Percentiles rank a stretch among this genome's conserved stretches.
These are phyloP conservation scores for Gobius niger DNA, from an alignment of 2,113 vertebrate genomes.

Conservation along the genomic window DNA sequence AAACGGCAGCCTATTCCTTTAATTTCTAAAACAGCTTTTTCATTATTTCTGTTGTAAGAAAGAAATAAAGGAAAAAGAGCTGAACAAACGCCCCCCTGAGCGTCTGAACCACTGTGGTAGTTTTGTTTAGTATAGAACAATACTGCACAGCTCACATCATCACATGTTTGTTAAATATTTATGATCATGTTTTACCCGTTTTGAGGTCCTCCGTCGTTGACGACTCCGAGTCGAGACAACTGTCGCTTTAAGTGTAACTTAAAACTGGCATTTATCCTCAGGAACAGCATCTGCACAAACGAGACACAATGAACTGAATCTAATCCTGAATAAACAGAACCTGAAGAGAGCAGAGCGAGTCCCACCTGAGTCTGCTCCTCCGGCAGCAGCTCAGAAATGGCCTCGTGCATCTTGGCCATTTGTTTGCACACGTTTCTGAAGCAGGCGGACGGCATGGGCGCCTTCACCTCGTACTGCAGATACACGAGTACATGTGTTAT, in stretches of 20 bases:
- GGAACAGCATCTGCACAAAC: conserved; percentile 85
- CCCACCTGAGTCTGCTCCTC: conserved; percentile 93
- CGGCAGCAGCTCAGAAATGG: conserved; percentile 91
- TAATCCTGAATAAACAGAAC: background rate
- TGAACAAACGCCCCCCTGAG: too few species aligned
- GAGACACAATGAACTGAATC: background rate
- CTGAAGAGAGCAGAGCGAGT: too few species aligned
- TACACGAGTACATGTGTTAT: background rate
- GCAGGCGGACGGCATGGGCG: conserved; percentile 93
- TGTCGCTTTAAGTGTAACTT: conserved; percentile 96
- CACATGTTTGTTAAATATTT: too few species aligned
- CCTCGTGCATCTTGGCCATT: conserved; percentile 98
- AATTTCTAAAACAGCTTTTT: too few species aligned
- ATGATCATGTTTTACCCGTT: conserved; percentile 79
- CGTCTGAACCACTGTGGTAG: too few species aligned
- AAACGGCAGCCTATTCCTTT: too few species aligned
- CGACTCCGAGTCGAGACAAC: conserved; percentile 88
- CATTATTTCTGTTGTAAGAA: too few species aligned
- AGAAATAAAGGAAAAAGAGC: too few species aligned
- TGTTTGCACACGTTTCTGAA: conserved; percentile 97
- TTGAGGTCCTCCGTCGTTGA: conserved; percentile 94
- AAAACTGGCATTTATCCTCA: conserved; percentile 91
- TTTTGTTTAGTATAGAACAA: too few species aligned
- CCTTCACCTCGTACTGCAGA: conserved; percentile 94
- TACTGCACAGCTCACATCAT: too few species aligned